These are phyloP conservation scores for Neodiprion pinetum DNA, from an alignment of 1,140 invertebrate species.

Conservation along the genomic window DNA sequence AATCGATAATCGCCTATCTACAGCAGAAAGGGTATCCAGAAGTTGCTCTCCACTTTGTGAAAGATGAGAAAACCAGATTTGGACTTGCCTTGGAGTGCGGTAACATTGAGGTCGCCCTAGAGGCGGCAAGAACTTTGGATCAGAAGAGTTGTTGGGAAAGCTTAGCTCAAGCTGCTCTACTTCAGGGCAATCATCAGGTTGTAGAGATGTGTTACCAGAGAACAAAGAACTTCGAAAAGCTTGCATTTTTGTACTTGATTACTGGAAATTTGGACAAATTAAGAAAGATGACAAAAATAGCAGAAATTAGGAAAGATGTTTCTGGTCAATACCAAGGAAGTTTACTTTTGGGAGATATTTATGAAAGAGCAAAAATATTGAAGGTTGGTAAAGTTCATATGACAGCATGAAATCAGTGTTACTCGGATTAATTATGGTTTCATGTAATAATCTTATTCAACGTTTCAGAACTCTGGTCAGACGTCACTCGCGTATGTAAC, in stretches of 20 bases:
- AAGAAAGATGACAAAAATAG: constrained; percentile 99
- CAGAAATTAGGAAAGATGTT: constrained; percentile 93
- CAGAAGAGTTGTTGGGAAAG: constrained; percentile 96
- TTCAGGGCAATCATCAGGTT: constrained; percentile 95
- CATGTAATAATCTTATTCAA: constrained; percentile 20
- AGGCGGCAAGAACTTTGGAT: constrained; percentile 94
- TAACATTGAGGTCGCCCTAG: constrained; percentile 94
- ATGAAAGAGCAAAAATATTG: constrained; percentile 90
- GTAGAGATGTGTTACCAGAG: constrained; percentile 99
- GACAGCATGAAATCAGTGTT: constrained; percentile 1
- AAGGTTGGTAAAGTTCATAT: constrained; percentile 70
- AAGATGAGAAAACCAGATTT: constrained; percentile 98
- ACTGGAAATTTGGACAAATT: constrained; percentile 99
- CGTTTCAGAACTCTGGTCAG: constrained; percentile 65
- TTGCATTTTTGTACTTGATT: constrained; percentile 97
- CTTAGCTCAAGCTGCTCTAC: constrained; percentile 91
- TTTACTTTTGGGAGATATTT: constrained; percentile 89
- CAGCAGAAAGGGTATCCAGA: constrained; percentile 99
- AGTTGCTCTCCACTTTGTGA: constrained; percentile 99
- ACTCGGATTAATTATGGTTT: not conserved
- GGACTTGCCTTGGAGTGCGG: constrained; percentile 97
- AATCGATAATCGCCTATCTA: constrained; percentile 98
- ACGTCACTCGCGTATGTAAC: constrained; percentile 90
- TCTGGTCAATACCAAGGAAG: constrained; percentile 97
- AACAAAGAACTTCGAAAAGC: constrained; percentile 99